Evolutionary conservation across 2,888 invertebrate species (phyloP).

Genomic region (Eudasyphora cyanicolor): DNA sequence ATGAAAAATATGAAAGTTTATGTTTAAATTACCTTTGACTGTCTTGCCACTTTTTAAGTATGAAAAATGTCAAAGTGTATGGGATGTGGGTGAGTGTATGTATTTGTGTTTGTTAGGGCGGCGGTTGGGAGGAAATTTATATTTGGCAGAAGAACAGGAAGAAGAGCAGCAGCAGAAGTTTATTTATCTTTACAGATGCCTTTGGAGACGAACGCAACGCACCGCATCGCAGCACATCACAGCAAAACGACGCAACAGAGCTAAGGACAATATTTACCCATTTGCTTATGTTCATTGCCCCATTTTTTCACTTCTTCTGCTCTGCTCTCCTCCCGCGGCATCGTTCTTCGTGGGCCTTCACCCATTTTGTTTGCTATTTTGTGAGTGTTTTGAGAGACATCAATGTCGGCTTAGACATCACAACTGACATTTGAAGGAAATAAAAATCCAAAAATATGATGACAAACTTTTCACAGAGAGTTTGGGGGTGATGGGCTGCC

Average conservation of each 20-base stretch:
- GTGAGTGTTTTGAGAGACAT: slow-evolving; percentile 50
- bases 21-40: slow-evolving; percentile 59
- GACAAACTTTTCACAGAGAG: slow-evolving; percentile 20
- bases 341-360: background rate
- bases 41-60: slow-evolving; percentile 38
- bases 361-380: slow-evolving; percentile 36
- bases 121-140: background rate
- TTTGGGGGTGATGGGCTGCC: background rate
- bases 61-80: slow-evolving; percentile 6
- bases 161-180: slow-evolving; percentile 44
- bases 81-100: background rate
- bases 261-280: slow-evolving; percentile 51
- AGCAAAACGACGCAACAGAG: slow-evolving; percentile 23
- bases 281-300: slow-evolving; percentile 54
- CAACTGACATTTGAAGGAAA: slow-evolving; percentile 52
- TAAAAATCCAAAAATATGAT: slow-evolving; percentile 26
- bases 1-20: slow-evolving; percentile 47
- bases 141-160: background rate
- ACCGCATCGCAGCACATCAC: no score
- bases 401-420: slow-evolving; percentile 62
- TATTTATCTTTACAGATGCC: slow-evolving; percentile 41
- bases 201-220: slow-evolving; percentile 18
- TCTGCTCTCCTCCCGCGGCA: background rate
- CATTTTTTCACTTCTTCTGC: slow-evolving; percentile 46
- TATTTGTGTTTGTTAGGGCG: background rate